A percentile compares a stretch with the other conserved stretches of the same genome.
Conservation (phyloP, 2,113 vertebrate genomes). For the Argyrosomus japonicus region DNA sequence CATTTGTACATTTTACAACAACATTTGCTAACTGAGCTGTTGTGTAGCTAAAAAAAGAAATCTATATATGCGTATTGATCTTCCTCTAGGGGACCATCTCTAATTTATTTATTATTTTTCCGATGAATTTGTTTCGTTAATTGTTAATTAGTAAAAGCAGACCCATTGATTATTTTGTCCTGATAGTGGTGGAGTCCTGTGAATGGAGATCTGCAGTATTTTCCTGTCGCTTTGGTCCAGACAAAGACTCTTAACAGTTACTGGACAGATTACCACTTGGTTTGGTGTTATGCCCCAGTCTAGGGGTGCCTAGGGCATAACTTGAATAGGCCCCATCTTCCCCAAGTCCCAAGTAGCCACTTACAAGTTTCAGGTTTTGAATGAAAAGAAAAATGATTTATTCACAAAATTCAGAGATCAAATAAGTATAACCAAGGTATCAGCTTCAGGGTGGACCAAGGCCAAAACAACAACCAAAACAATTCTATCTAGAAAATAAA, state of each 20-base stretch:
- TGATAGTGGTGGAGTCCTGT: background rate
- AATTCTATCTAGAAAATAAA: too few species aligned
- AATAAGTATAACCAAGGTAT: too few species aligned
- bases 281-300: background rate
- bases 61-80: background rate
- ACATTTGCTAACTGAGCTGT: background rate
- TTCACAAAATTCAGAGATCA: too few species aligned
- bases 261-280: background rate
- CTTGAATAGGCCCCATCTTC: too few species aligned
- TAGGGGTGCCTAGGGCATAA: too few species aligned
- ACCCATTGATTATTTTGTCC: conserved; percentile 1
- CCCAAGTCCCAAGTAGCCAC: too few species aligned
- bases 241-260: background rate
- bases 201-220: background rate
- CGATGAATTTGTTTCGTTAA: background rate
- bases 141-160: background rate
- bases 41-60: background rate
- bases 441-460: too few species aligned
- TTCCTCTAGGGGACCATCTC: conserved; percentile 1
- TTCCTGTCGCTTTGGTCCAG: background rate
- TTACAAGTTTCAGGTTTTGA: too few species aligned
- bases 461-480: too few species aligned
- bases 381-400: too few species aligned
- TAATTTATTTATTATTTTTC: background rate
- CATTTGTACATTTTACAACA: background rate